Conservation (phyloP, 1,140 invertebrate species). For the Ylistrum balloti region DNA sequence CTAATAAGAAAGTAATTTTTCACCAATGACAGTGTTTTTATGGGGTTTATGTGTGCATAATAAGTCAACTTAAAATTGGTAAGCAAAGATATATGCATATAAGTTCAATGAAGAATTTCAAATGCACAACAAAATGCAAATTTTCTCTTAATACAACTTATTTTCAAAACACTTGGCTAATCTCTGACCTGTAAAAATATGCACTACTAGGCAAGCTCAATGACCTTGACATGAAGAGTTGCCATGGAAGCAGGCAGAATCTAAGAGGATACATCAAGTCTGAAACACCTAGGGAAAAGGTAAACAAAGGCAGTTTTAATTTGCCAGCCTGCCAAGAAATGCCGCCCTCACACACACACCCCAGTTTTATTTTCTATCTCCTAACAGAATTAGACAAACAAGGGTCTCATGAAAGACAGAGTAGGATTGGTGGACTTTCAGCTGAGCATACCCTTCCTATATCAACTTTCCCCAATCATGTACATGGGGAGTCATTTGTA, state of each 20-base stretch:
- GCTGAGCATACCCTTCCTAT: not conserved
- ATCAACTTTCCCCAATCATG: not conserved
- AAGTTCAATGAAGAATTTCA: too few species aligned
- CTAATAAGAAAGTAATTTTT: too few species aligned
- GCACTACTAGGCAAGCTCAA: too few species aligned
- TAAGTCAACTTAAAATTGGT: too few species aligned
- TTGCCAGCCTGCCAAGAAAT: constrained; percentile 7
- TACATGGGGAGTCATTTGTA: not conserved
- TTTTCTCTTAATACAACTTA: not conserved
- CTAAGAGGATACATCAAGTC: constrained; percentile 17
- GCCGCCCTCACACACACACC: not conserved
- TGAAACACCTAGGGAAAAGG: constrained; percentile 22
- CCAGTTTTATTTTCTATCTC: constrained; percentile 28
- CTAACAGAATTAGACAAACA: constrained; percentile 35
- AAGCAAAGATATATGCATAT: too few species aligned
- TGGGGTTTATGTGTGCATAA: too few species aligned
- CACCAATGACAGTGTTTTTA: too few species aligned
- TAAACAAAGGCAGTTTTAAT: constrained; percentile 28
- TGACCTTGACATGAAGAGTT: constrained; percentile 9
- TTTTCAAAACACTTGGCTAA: not conserved
- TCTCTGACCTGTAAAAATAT: not conserved
- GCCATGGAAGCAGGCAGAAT: not conserved
- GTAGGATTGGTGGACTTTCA: not conserved
- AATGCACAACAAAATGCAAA: not conserved
- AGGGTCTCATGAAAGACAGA: constrained; percentile 11